Conservation (phyloP, 2,797 vertebrate genomes). For the Hemibagrus guttatus region DNA sequence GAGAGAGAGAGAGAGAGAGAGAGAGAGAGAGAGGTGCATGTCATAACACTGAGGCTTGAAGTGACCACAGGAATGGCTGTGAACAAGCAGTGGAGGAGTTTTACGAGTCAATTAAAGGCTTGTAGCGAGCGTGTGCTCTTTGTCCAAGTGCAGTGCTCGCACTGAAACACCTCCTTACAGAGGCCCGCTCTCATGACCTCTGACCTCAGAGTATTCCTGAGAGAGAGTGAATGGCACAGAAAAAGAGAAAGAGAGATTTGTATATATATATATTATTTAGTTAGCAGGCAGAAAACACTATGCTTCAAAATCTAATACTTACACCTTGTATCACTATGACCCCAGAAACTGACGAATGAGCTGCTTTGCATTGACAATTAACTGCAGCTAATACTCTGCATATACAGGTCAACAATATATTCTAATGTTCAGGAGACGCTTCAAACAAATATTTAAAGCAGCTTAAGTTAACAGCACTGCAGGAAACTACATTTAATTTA, state of each 20-base stretch:
- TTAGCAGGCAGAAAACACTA: not conserved
- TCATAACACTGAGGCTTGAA: conserved; percentile 17
- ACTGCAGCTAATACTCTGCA: not conserved
- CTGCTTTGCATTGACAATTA: not conserved
- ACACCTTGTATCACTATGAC: not conserved
- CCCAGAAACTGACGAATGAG: not conserved
- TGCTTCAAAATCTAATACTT: not conserved
- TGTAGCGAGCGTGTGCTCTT: not conserved
- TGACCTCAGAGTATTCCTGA: conserved; percentile 34
- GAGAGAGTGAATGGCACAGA: not conserved
- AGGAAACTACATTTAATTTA: no score
- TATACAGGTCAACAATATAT: not conserved
- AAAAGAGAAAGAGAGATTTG: not conserved
- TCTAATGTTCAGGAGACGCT: not conserved
- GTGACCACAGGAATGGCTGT: conserved; percentile 10
- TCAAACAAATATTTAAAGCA: not conserved
- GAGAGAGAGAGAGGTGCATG: not conserved
- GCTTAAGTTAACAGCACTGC: no score
- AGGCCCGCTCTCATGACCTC: conserved; percentile 34
- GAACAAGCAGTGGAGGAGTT: conserved; percentile 23
- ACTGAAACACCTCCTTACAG: not conserved
- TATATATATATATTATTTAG: not conserved
- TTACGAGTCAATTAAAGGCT: conserved; percentile 43
- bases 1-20: not conserved
- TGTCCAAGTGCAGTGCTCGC: not conserved